These are phyloP conservation scores for Oligia latruncula DNA, from an alignment of 2,888 invertebrate genomes.

Conservation along the genomic window DNA sequence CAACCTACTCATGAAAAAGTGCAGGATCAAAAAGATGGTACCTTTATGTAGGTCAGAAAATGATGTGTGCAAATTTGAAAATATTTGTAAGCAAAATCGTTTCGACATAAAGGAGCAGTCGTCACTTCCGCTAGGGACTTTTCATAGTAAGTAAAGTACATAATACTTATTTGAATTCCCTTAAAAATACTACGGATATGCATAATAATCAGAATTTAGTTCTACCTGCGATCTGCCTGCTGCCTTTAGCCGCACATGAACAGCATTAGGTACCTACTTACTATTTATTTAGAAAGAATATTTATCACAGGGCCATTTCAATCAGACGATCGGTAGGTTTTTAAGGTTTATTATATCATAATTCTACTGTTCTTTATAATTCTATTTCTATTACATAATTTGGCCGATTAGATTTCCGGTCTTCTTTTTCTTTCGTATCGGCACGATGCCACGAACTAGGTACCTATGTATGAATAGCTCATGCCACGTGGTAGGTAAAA, in stretches of 20 bases:
- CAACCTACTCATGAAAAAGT: conserved; percentile 30
- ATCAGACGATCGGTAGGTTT: not conserved
- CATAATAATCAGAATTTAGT: not conserved
- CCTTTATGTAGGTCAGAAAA: conserved; percentile 39
- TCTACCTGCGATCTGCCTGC: not conserved
- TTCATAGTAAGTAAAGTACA: conserved; percentile 39
- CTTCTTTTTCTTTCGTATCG: not conserved
- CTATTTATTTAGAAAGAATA: not conserved
- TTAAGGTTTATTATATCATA: not conserved
- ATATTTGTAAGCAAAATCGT: conserved; percentile 34
- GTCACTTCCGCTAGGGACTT: conserved; percentile 2
- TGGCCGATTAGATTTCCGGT: not conserved
- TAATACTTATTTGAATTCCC: not conserved
- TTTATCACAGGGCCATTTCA: not conserved
- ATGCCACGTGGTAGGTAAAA: not conserved
- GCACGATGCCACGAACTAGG: not conserved
- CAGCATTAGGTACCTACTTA: not conserved
- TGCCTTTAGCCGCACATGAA: not conserved
- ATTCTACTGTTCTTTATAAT: no score
- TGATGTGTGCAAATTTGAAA: conserved; percentile 42
- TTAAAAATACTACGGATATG: not conserved
- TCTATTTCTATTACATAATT: no score
- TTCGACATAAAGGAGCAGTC: conserved; percentile 28
- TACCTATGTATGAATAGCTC: no score
- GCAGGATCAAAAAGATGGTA: conserved; percentile 24